Evolutionary conservation across 2,888 invertebrate species (phyloP), one percentile per base, ranked within the genome.

Genomic region (Allolobophora icterica): DNA sequence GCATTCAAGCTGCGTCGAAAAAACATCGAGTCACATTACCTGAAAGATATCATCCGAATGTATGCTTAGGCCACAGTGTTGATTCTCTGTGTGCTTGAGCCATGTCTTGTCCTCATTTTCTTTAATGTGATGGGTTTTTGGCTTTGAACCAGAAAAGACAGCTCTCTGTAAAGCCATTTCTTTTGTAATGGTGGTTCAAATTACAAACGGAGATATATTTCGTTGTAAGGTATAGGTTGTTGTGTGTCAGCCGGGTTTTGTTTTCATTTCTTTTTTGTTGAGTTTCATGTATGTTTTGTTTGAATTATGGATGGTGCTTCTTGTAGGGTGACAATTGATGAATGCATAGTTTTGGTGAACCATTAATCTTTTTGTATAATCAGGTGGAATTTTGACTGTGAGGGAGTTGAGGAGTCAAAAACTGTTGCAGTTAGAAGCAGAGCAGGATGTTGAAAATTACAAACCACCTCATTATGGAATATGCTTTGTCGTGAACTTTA

Each of bases 1-100:
- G 99, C 99, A 91, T 98, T 99, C 96, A 99, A 99, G 96, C 96
- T 99, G 95, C 99, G 99, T 96, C 96, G 99, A 94, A 98, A 98
- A 96, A 98, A 98, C 95, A 98, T 99, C 94, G 98, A 99, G 96
- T 97, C 98, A 93, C 97, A 97, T 94, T 99, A 98, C 96, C 97
- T 98, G 96, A 97, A 97, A 93, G 98, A 98, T 96, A 98, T 99
- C 94, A 97, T 97, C 95, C 96, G 97, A 94, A 98, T 99, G 98
- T 99, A 99, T 84, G 91, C 92, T 33, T 92, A 89, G 91, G 89
- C 52, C 24, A 8, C 42, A 17, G 40, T 17, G 17, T 21, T 90
- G 35, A 33, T 34, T 71, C n/a, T 24, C 58, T 58, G 35, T 19
- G 83, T 33, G 87, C 15, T 87, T 87, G 45, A 33, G 40, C 89